Base-by-base conservation (phyloP, 2,888 invertebrate species). In the Antheraea yamamai region DNA sequence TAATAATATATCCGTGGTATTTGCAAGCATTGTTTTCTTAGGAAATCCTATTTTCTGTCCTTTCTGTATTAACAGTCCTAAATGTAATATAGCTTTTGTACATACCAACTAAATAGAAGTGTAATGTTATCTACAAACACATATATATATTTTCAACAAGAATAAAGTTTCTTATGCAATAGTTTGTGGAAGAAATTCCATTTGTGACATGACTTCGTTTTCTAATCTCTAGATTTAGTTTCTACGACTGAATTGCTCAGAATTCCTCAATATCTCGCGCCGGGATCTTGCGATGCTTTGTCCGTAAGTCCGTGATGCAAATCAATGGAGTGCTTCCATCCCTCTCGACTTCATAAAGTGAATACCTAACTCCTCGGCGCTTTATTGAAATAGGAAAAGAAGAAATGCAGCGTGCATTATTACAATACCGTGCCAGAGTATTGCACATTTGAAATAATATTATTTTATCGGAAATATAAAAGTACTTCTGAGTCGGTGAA, bases 291-390 rank as follows among this genome's bases (percentile, higher is more conserved):
- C 82, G 81, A 79, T 82, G 87, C 89, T 91, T 90, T 88, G 85
- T 86, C 85, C 88, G 85, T 84, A 83, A 85, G 83, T 85, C 81
- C 85, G 81, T 81, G 88, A 92, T 91, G 91, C 91, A 92, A 91
- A 92, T 92, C 91, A 89, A 92, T 91, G 88, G 88, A 87, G 87
- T 84, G 84, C 85, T 84, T 76, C 79, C 78, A 78, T 77, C 80
- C 79, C 79, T n/a, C 64, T 81, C 75, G 76, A 81, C 81, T 87
- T 88, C 84, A 87, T 89, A 89, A 88, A 87, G 85, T 86, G 85
- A 88, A 88, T 88, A 85, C 85, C 84, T 85, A 81, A 81, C 85
- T 83, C 84, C 83, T 79, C 82, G 82, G 82, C 86, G 82, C 81
- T 85, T 82, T 83, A 84, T 82, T 77, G 82, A 77, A 80, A 78